These are phyloP conservation scores for Dryoscopus gambensis DNA, from an alignment of 2,113 vertebrate genomes.

Conservation along the genomic window DNA sequence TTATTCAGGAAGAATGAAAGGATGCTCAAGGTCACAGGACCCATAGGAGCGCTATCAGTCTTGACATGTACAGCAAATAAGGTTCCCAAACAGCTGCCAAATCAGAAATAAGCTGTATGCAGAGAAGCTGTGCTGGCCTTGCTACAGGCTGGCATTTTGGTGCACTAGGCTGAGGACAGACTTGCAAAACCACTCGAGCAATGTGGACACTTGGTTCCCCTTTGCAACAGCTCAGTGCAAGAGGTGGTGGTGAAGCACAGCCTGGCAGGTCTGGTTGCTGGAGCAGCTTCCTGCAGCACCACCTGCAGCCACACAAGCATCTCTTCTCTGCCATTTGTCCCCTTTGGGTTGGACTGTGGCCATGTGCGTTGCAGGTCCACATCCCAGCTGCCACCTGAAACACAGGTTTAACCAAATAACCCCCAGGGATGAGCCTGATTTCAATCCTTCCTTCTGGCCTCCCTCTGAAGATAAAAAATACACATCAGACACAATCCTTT, in stretches of 20 bases:
- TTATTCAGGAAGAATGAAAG: slow-evolving; percentile 24
- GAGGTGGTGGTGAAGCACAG: neutral
- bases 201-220: neutral
- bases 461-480: neutral
- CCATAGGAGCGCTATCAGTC: neutral
- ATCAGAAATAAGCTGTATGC: neutral
- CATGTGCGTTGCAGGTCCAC: neutral
- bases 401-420: neutral
- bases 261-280: neutral
- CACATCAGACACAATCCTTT: neutral
- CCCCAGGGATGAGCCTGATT: neutral
- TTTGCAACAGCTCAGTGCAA: neutral
- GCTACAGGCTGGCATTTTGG: slow-evolving; percentile 14
- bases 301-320: neutral
- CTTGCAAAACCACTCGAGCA: neutral
- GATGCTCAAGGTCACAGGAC: slow-evolving; percentile 25
- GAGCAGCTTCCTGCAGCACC: neutral
- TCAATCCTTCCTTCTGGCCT: neutral
- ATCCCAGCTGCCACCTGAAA: neutral
- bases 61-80: slow-evolving; percentile 11
- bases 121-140: neutral
- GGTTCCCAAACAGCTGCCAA: slow-evolving; percentile 23
- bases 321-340: neutral
- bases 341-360: neutral
- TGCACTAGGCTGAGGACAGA: neutral